These are phyloP conservation scores for Saccostrea glomerata DNA, from an alignment of 1,140 invertebrate species.

Conservation along the genomic window DNA sequence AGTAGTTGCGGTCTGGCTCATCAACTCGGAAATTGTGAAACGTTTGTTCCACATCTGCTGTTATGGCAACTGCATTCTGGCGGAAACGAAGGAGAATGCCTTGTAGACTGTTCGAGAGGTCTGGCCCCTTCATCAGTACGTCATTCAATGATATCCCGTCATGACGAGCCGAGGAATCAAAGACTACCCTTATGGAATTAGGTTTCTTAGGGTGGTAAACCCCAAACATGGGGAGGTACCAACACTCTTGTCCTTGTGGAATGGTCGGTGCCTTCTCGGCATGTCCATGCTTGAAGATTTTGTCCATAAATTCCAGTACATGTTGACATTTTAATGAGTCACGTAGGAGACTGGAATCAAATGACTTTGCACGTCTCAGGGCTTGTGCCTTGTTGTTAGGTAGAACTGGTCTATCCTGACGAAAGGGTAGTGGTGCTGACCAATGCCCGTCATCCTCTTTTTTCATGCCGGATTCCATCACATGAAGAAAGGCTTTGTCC, in stretches of 20 bases:
- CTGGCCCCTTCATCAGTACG: conserved; percentile 64
- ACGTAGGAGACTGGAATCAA: conserved; percentile 41
- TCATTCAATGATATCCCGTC: conserved; percentile 64
- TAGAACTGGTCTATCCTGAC: background rate
- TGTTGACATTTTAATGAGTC: conserved; percentile 17
- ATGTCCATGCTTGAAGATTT: conserved; percentile 41
- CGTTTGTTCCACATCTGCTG: conserved; percentile 49
- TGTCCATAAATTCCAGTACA: conserved; percentile 48
- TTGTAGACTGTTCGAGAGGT: conserved; percentile 69
- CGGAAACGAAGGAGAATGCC: conserved; percentile 61
- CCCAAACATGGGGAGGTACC: conserved; percentile 50
- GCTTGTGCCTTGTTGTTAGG: conserved; percentile 44
- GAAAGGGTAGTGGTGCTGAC: conserved; percentile 48
- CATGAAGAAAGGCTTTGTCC: conserved; percentile 35
- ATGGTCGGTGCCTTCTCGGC: conserved; percentile 46
- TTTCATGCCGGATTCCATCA: conserved; percentile 37
- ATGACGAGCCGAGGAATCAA: conserved; percentile 44
- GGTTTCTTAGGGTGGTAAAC: conserved; percentile 55
- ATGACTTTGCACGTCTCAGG: conserved; percentile 13
- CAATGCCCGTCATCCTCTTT: conserved; percentile 37
- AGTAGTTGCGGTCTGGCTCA: conserved; percentile 37
- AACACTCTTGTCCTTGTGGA: conserved; percentile 43
- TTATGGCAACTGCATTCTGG: conserved; percentile 43
- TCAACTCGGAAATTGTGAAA: conserved; percentile 54
- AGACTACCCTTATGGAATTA: conserved; percentile 42